A percentile compares a stretch with the other conserved stretches of the same genome.
Conservation (phyloP, 2,113 vertebrate species). For the Istiophorus platypterus region DNA sequence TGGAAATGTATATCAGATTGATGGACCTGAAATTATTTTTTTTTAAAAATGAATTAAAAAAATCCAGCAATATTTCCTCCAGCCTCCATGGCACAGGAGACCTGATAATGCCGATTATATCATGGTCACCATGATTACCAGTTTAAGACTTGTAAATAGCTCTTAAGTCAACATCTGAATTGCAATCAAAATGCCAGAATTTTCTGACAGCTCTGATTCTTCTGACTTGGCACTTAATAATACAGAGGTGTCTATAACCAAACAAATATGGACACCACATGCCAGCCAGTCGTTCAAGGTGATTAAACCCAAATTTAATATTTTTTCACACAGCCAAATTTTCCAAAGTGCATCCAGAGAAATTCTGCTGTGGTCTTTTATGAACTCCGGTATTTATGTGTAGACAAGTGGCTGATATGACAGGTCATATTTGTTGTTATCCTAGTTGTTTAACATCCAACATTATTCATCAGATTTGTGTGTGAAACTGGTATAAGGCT, state of each 20-base stretch:
- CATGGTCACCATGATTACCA: neutral
- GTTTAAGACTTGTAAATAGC: neutral
- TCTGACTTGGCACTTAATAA: neutral
- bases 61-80: neutral
- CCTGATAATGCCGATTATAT: neutral
- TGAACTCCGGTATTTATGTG: neutral
- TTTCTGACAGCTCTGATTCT: neutral
- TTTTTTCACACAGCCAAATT: neutral
- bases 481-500: constrained; percentile 1
- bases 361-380: neutral
- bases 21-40: neutral
- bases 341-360: neutral
- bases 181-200: neutral
- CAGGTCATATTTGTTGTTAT: neutral
- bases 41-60: too few relatives aligned
- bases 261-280: neutral
- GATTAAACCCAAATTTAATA: neutral
- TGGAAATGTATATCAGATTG: neutral
- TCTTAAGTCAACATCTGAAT: neutral
- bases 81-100: neutral
- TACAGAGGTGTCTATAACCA: neutral
- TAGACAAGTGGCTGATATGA: neutral
- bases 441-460: neutral
- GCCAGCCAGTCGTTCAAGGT: neutral
- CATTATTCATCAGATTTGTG: neutral